These are phyloP conservation scores for Miltochrista miniata DNA, from an alignment of 2,888 invertebrate genomes.

Conservation along the genomic window DNA sequence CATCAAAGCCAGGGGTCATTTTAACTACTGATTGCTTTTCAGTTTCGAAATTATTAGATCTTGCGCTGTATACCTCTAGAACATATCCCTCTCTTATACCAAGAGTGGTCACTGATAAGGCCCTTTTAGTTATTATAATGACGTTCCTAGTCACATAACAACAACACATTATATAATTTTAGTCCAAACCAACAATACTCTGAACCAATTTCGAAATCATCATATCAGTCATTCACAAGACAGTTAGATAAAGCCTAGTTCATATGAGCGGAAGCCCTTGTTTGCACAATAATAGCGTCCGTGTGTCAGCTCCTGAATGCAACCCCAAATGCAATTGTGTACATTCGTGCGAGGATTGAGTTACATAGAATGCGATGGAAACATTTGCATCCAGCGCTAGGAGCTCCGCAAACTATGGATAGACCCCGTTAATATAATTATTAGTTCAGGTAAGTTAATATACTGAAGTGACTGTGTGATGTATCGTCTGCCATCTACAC, in stretches of 20 bases:
- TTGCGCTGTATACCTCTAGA: too few relatives aligned
- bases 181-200: conserved; percentile 26
- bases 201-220: conserved; percentile 28
- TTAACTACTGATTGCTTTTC: too few relatives aligned
- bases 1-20: too few relatives aligned
- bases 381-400: conserved; percentile 65
- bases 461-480: conserved; percentile 7
- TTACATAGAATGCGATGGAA: conserved; percentile 73
- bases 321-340: conserved; percentile 81
- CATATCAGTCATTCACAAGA: conserved; percentile 38
- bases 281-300: conserved; percentile 72
- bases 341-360: conserved; percentile 78
- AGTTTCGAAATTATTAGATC: too few relatives aligned
- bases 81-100: too few relatives aligned
- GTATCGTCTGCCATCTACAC: background rate
- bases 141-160: background rate
- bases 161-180: background rate
- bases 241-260: conserved; percentile 54
- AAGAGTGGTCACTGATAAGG: too few relatives aligned
- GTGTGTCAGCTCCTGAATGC: conserved; percentile 63
- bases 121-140: too few relatives aligned
- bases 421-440: conserved; percentile 31
- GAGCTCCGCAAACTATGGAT: conserved; percentile 21
- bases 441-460: conserved; percentile 25
- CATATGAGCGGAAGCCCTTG: conserved; percentile 60